Evolutionary conservation across 1,140 invertebrate species (phyloP), one percentile per base, ranked within the genome.

Genomic region (Zaprionus inermis): DNA sequence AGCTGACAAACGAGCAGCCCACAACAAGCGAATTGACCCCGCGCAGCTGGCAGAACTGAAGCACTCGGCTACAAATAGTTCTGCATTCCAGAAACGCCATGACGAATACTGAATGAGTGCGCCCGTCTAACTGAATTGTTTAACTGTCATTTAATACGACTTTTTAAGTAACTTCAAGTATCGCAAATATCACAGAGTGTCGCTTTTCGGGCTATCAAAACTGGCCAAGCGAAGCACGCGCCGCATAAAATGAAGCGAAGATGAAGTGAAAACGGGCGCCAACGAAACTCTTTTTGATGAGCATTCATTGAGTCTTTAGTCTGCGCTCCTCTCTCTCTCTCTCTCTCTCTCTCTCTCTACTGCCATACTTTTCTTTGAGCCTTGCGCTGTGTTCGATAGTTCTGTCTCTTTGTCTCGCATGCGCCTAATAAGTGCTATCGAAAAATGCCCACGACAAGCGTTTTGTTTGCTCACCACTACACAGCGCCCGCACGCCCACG

Each of bases 361-460:
- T 28, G 3, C 5, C 24, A 28, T 28, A 5, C 24, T 2, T 28
- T 28, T 28, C 24, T 32, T 30, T 38, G 7, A 3, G 14, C 18
- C 52, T 41, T 52, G n/a, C n/a, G 22, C 32, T 11, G 52, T 54
- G 24, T 54, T 69, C 30, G 52, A 38, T 28, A 51, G 30, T 58
- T 57, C 59, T 65, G 24, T 22, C 34, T 56, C 68, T 66, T 72
- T 60, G 55, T 49, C 68, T 69, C 68, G 38, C 49, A 51, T 66
- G 65, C 65, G 60, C 68, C 36, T 55, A 65, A 76, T 76, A 64
- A 64, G 51, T 46, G 52, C 36, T 56, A 72, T 72, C 28, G n/a
- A 65, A 71, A 73, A 57, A 68, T 24, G 56, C 18, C 30, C 65
- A 28, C 24, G 55, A 54, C 34, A 18, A 32, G 66, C 61, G 55